Evolutionary conservation across 1,140 invertebrate species (phyloP).

Genomic region (Calycopis cecrops): DNA sequence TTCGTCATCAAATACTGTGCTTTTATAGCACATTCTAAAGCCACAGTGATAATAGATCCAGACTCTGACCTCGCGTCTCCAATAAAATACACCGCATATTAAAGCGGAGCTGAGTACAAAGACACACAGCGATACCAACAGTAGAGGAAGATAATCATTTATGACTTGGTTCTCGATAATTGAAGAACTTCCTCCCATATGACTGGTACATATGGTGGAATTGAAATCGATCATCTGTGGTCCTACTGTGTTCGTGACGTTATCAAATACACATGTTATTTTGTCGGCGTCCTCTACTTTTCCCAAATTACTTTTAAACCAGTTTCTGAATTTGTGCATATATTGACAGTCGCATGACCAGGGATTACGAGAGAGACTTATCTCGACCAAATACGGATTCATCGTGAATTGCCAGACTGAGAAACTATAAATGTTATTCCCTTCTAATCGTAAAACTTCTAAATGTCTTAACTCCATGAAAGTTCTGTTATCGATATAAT

Average conservation of each 20-base stretch:
- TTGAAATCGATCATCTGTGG: constrained; percentile 81
- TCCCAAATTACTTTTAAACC: constrained; percentile 82
- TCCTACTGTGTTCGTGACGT: constrained; percentile 78
- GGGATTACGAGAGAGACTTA: constrained; percentile 88
- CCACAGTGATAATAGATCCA: constrained; percentile 93
- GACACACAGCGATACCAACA: constrained; percentile 83
- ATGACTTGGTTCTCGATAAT: constrained; percentile 85
- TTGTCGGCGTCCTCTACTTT: constrained; percentile 84
- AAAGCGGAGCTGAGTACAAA: constrained; percentile 83
- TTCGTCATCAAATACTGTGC: constrained; percentile 83
- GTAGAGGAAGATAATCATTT: constrained; percentile 85
- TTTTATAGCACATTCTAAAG: constrained; percentile 88
- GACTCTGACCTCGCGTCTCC: constrained; percentile 87
- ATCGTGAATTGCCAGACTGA: constrained; percentile 83
- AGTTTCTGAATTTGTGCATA: constrained; percentile 84
- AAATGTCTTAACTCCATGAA: constrained; percentile 87
- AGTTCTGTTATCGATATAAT: constrained; percentile 89
- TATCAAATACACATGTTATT: constrained; percentile 81
- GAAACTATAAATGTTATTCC: constrained; percentile 88
- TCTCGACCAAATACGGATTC: constrained; percentile 86
- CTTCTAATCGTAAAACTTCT: constrained; percentile 89
- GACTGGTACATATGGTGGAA: constrained; percentile 80
- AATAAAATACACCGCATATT: constrained; percentile 85
- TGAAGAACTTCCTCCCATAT: constrained; percentile 79
- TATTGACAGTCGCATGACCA: constrained; percentile 94